Conservation (phyloP, 2,888 invertebrate species). For the Myopa tessellatipennis region DNA sequence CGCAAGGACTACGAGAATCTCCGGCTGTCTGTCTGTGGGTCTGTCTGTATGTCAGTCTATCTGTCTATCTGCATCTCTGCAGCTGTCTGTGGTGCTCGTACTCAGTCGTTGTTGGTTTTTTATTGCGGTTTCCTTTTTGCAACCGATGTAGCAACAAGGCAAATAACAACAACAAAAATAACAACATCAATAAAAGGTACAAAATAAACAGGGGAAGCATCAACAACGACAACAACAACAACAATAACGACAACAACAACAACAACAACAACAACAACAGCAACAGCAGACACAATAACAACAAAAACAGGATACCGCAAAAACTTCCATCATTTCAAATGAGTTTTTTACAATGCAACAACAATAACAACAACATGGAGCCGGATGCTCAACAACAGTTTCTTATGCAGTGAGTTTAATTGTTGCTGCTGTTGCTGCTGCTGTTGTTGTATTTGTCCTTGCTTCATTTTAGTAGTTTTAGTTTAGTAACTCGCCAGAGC, state of each 20-base stretch:
- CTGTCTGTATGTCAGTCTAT: not conserved
- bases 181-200: conserved; percentile 8
- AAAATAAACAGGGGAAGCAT: no score
- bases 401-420: conserved; percentile 1
- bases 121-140: conserved; percentile 32
- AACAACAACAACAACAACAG: conserved; percentile 22
- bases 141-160: conserved; percentile 6
- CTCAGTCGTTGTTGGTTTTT: conserved; percentile 2
- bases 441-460: not conserved
- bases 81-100: not conserved
- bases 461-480: not conserved
- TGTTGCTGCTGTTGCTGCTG: not conserved
- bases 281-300: not conserved
- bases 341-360: conserved; percentile 13
- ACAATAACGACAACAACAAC: not conserved
- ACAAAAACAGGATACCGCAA: conserved; percentile 1
- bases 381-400: not conserved
- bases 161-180: not conserved
- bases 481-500: not conserved
- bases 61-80: conserved; percentile 1
- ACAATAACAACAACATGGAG: not conserved
- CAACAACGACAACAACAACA: conserved; percentile 1
- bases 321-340: not conserved
- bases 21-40: not conserved
- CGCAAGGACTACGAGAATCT: no score